Evolutionary conservation across 2,888 invertebrate species (phyloP).

Genomic region (Geophilus truncorum): DNA sequence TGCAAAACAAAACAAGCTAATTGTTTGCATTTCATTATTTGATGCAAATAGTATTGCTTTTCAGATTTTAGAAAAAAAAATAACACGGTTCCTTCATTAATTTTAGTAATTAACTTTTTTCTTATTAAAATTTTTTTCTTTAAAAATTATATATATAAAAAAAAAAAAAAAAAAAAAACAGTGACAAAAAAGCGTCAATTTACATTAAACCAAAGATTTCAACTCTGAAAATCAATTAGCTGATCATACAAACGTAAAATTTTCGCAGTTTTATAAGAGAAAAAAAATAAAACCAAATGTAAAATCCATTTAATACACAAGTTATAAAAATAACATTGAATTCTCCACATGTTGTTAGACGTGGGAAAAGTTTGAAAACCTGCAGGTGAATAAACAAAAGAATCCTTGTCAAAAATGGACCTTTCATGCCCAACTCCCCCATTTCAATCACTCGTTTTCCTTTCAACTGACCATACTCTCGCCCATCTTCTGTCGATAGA

Average conservation of each 20-base stretch:
- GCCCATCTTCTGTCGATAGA: not conserved
- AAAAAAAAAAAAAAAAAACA: not conserved
- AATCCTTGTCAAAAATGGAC: not conserved
- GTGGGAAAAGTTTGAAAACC: not conserved
- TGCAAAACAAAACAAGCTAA: not conserved
- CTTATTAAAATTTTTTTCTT: not conserved
- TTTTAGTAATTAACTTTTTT: not conserved
- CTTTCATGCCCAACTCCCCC: not conserved
- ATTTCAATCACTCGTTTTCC: not conserved
- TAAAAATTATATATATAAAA: too few relatives aligned
- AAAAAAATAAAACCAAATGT: not conserved
- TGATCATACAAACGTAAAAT: not conserved
- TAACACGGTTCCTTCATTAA: not conserved
- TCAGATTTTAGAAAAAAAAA: not conserved
- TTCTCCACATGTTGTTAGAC: not conserved
- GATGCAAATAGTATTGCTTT: not conserved
- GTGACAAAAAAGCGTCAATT: not conserved
- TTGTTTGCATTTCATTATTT: not conserved
- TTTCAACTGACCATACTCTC: not conserved
- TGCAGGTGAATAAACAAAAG: slow-evolving; percentile 3
- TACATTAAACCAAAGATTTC: not conserved
- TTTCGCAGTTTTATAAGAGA: too few relatives aligned
- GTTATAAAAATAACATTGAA: not conserved
- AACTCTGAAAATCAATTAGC: not conserved
- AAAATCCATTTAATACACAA: not conserved